A percentile compares a stretch with the other conserved stretches of the same genome.
These are phyloP conservation scores for Alouatta palliata DNA, from an alignment of 2,113 vertebrate species.

Conservation along the genomic window DNA sequence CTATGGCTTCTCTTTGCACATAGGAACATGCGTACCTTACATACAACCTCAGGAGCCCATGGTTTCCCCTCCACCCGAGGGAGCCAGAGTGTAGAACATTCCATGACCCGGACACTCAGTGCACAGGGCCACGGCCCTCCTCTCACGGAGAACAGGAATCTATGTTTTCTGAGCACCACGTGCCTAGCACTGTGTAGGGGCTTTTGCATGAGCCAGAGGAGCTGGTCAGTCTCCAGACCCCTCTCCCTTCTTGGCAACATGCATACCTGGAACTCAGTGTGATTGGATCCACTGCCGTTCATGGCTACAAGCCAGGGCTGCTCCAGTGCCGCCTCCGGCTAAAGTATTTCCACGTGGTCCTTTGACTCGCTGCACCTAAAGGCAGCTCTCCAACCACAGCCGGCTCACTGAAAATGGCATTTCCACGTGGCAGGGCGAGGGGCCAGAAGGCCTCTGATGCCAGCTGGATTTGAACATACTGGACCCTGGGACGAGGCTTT, in stretches of 20 bases:
- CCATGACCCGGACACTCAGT: neutral
- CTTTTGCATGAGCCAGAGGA: neutral
- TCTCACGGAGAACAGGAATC: neutral
- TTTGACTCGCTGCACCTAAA: slow-evolving; percentile 73
- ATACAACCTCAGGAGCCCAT: neutral
- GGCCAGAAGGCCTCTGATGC: slow-evolving; percentile 44
- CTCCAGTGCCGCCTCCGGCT: slow-evolving; percentile 70
- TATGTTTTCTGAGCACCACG: neutral
- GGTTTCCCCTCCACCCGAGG: neutral
- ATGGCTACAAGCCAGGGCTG: slow-evolving; percentile 79
- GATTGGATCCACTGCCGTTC: slow-evolving; percentile 79
- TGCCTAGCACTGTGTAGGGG: neutral
- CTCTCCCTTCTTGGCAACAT: slow-evolving; percentile 71
- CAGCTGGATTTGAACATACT: slow-evolving; percentile 56
- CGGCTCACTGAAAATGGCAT: slow-evolving; percentile 78
- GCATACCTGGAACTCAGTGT: slow-evolving; percentile 70
- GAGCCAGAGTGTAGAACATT: neutral
- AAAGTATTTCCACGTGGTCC: slow-evolving; percentile 87
- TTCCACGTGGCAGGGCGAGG: slow-evolving; percentile 76
- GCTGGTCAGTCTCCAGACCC: slow-evolving; percentile 71
- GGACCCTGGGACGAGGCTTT: neutral
- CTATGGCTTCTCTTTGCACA: neutral
- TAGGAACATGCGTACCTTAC: neutral
- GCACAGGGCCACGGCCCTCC: neutral
- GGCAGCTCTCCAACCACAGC: slow-evolving; percentile 51